These are phyloP conservation scores for Tyto alba DNA, from an alignment of 2,113 vertebrate genomes.

Conservation along the genomic window DNA sequence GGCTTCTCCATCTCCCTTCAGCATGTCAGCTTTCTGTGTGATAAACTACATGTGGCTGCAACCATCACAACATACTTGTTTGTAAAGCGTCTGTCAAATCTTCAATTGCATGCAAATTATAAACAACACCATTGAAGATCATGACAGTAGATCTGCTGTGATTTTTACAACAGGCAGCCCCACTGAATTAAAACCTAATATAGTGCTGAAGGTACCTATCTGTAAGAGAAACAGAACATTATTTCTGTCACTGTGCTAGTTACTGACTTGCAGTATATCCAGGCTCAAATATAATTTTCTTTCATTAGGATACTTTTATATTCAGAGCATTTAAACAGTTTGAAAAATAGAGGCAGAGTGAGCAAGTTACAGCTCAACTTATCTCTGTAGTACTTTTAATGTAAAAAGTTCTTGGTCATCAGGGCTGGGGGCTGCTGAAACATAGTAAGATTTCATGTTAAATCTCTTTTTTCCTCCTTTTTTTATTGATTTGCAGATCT, in stretches of 20 bases:
- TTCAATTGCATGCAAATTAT: background rate
- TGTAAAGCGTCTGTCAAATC: background rate
- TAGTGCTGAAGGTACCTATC: background rate
- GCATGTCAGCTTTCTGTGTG: background rate
- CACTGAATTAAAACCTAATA: background rate
- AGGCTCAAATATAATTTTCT: background rate
- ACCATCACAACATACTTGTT: background rate
- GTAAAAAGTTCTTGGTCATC: background rate
- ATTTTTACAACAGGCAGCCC: background rate
- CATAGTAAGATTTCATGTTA: background rate
- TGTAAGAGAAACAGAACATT: background rate
- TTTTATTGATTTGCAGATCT: background rate
- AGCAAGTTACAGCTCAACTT: background rate
- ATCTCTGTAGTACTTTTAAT: background rate
- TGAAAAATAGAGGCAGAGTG: background rate
- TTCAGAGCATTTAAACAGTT: background rate
- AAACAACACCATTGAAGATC: background rate
- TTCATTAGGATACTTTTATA: background rate
- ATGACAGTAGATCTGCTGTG: background rate
- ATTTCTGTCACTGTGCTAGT: background rate
- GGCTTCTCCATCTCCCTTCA: background rate
- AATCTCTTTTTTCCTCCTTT: background rate
- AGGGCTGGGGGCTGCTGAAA: background rate
- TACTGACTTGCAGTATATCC: background rate
- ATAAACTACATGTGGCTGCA: background rate